Evolutionary conservation across 1,140 invertebrate species (phyloP), one percentile per base, ranked within the genome.

Genomic region (Oppia nitens): DNA sequence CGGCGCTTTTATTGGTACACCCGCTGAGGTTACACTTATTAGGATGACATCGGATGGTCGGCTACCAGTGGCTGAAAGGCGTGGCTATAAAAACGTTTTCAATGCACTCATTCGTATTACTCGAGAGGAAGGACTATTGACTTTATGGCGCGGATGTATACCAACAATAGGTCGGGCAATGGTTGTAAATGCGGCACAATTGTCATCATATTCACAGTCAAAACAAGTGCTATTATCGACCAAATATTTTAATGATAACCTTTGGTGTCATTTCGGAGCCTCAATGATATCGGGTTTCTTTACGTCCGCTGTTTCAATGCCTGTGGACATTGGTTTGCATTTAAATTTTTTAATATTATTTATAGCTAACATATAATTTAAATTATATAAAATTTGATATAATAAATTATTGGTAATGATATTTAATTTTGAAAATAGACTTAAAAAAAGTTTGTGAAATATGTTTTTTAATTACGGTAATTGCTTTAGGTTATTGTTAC

Each of bases 231-330:
- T 83, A 11, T 58, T 82, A 29, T 65, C 71, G 47, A 77, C 77
- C 61, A 76, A 83, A 4, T 82, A 85, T 69, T 89, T 98, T 64
- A 67, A 79, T 17, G 91, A 98, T 64, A 87, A 87, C 63, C 86
- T 98, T 62, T 73, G 81, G 61, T 76, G 90, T 47, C 94, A 98
- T 75, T 98, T 98, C 74, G 78, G 77, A 53, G 85, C 90, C 55
- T 93, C 90, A 59, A 98, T 98, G 93, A 85, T 98, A 63, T 95
- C 91, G 65, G 95, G 95, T 23, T 78, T 98, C 3, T 79, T 97
- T 48, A 98, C 95, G 49, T 98, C 95, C 27, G 81, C 84, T 55
- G 88, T 90, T 9, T 97, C 93, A 0, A 94, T 98, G 89, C 95
- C 95, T 17, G 87, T 98, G 20, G 94, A 98, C 74, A 98, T 98